These are phyloP conservation scores for Saguinus imperator DNA, from an alignment of 2,113 vertebrate genomes.

Conservation along the genomic window DNA sequence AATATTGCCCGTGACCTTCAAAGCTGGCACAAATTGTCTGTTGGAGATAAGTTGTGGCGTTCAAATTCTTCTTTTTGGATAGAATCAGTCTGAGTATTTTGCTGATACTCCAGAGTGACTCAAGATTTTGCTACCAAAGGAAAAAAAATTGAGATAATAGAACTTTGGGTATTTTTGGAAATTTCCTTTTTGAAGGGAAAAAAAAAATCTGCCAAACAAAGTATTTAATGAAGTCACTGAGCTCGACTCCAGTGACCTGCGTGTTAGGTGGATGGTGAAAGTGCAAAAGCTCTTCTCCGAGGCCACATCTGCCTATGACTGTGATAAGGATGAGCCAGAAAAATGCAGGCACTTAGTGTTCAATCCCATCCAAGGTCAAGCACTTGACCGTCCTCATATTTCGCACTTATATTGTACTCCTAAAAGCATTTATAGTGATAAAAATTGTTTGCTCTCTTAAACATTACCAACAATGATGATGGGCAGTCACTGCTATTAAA, in stretches of 20 bases:
- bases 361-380: conserved; percentile 52
- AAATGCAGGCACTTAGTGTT: not conserved
- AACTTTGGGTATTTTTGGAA: not conserved
- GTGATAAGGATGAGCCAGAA: not conserved
- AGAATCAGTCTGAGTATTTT: conserved; percentile 17
- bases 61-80: not conserved
- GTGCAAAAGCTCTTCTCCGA: not conserved
- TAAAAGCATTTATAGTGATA: conserved; percentile 40
- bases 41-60: not conserved
- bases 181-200: conserved; percentile 12
- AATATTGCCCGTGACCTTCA: not conserved
- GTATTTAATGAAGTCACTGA: not conserved
- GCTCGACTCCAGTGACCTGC: not conserved
- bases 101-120: not conserved
- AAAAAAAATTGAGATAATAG: not conserved
- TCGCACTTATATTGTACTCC: not conserved
- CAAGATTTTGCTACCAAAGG: conserved; percentile 5
- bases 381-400: conserved; percentile 25
- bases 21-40: not conserved
- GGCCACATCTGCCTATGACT: not conserved
- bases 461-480: not conserved
- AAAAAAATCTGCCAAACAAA: conserved; percentile 45
- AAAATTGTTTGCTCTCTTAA: conserved; percentile 45
- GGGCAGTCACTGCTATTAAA: not conserved
- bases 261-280: not conserved